A percentile compares a stretch with the other conserved stretches of the same genome.
Evolutionary conservation across 2,888 invertebrate genomes (phyloP).

Genomic region (Aphodius sticticus): DNA sequence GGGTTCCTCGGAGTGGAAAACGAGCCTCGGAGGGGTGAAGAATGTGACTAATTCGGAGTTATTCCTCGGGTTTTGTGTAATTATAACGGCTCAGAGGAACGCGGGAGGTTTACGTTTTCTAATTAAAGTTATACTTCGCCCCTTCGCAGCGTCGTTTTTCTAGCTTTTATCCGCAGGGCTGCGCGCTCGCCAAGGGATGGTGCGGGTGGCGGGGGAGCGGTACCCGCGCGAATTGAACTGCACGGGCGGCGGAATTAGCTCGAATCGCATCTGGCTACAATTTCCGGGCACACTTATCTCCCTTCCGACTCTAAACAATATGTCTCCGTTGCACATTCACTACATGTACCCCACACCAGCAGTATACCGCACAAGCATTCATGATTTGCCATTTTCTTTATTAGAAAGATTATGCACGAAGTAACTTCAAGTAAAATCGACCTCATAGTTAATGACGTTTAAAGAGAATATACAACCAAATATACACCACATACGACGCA

Average conservation of each 20-base stretch:
- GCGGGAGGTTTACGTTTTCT: slow-evolving; percentile 42
- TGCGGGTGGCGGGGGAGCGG: background rate
- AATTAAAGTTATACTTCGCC: slow-evolving; percentile 43
- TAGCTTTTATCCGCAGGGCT: slow-evolving; percentile 12
- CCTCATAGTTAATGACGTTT: no score
- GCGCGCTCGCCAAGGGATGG: background rate
- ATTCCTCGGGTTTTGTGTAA: slow-evolving; percentile 45
- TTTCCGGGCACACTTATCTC: slow-evolving; percentile 26
- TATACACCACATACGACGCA: no score
- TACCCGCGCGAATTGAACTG: slow-evolving; percentile 8
- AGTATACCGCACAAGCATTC: background rate
- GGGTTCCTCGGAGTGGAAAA: background rate
- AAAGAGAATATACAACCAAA: no score
- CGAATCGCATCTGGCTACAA: slow-evolving; percentile 25
- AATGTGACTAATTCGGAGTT: slow-evolving; percentile 47
- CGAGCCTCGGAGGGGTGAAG: slow-evolving; percentile 32
- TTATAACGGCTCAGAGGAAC: slow-evolving; percentile 44
- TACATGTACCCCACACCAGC: background rate
- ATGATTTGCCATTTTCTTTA: no score
- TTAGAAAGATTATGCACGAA: no score
- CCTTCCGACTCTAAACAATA: slow-evolving; percentile 10
- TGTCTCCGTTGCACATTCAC: background rate
- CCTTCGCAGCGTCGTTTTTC: slow-evolving; percentile 29
- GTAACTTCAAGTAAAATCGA: no score
- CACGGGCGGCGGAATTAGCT: slow-evolving; percentile 14